Percentiles rank a stretch among this genome's conserved stretches.
These are phyloP conservation scores for Ctenopoma multispine DNA, from an alignment of 2,797 vertebrate species.

Conservation along the genomic window DNA sequence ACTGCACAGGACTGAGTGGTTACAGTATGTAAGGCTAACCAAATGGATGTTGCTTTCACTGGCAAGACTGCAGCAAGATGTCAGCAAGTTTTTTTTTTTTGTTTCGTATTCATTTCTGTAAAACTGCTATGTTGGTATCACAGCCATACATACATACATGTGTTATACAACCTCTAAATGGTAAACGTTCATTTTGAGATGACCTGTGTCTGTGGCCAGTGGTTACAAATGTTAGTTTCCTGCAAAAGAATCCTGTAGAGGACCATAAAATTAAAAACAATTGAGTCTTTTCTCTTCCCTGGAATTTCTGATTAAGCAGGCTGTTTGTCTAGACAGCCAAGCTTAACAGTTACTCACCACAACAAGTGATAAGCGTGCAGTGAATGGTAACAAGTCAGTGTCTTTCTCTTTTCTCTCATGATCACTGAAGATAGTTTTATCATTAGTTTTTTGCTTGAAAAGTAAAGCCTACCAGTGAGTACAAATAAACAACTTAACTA, in stretches of 20 bases:
- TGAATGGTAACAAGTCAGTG: not conserved
- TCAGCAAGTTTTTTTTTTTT: slow-evolving; percentile 7
- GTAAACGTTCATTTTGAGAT: not conserved
- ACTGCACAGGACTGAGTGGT: slow-evolving; percentile 29
- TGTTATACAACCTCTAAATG: not conserved
- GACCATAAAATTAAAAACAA: slow-evolving; percentile 10
- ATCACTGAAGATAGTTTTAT: not conserved
- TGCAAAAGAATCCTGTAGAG: not conserved
- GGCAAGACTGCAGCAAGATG: slow-evolving; percentile 6
- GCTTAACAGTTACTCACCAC: not conserved
- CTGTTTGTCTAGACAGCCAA: not conserved
- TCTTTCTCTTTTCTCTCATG: not conserved
- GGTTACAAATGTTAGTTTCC: slow-evolving; percentile 8
- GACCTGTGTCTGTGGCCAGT: not conserved
- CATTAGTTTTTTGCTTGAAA: too few relatives aligned
- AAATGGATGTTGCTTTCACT: slow-evolving; percentile 37
- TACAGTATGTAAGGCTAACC: slow-evolving; percentile 32
- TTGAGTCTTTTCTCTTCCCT: slow-evolving; percentile 15
- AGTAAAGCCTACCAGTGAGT: too few relatives aligned
- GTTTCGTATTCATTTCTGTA: slow-evolving; percentile 9
- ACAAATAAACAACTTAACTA: too few relatives aligned
- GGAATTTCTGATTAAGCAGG: not conserved
- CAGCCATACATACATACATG: slow-evolving; percentile 2
- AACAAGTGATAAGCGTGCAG: slow-evolving; percentile 13
- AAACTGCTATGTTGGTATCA: not conserved